phyloP scores from a whole-genome alignment of 2,113 vertebrate species.

The Eleginops maclovinus region DNA sequence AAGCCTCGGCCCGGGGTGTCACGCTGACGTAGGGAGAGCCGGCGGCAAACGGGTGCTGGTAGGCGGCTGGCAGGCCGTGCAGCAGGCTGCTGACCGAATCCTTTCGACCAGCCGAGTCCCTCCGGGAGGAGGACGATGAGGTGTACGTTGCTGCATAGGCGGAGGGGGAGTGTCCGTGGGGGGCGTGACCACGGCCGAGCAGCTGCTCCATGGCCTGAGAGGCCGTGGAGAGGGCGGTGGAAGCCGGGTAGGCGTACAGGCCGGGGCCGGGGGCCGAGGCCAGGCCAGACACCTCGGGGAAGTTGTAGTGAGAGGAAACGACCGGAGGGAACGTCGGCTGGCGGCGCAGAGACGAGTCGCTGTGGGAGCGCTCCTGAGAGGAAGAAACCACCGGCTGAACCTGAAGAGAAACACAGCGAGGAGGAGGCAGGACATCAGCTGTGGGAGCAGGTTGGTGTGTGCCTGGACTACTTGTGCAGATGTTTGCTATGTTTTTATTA shows the following conservation, averaged over 20 bases:
- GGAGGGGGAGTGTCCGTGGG: conserved; percentile 84
- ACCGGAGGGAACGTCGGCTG: conserved; percentile 94
- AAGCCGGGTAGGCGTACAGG: conserved; percentile 92
- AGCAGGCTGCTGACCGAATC: conserved; percentile 94
- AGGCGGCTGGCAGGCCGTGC: conserved; percentile 92
- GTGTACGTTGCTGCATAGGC: conserved; percentile 89
- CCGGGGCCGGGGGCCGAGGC: conserved; percentile 84
- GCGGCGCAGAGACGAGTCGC: conserved; percentile 84
- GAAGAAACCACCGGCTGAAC: conserved; percentile 85
- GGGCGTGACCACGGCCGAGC: conserved; percentile 88
- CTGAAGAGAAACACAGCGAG: conserved; percentile 21
- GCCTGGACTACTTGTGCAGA: too few relatives aligned
- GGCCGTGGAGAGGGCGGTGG: conserved; percentile 90
- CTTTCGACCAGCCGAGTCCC: conserved; percentile 84
- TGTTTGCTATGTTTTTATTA: too few relatives aligned
- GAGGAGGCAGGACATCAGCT: not conserved
- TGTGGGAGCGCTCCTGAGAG: conserved; percentile 85
- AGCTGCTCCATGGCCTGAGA: conserved; percentile 96
- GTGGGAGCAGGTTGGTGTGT: too few relatives aligned
- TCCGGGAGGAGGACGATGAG: conserved; percentile 71
- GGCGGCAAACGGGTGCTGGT: conserved; percentile 93
- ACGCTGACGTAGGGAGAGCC: conserved; percentile 95
- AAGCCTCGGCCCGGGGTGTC: conserved; percentile 93
- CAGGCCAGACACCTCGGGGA: conserved; percentile 88
- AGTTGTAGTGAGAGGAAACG: conserved; percentile 90